Percentiles rank a stretch among this genome's conserved stretches.
Evolutionary conservation across 2,888 invertebrate genomes (phyloP).

Genomic region (Dusona sp.): DNA sequence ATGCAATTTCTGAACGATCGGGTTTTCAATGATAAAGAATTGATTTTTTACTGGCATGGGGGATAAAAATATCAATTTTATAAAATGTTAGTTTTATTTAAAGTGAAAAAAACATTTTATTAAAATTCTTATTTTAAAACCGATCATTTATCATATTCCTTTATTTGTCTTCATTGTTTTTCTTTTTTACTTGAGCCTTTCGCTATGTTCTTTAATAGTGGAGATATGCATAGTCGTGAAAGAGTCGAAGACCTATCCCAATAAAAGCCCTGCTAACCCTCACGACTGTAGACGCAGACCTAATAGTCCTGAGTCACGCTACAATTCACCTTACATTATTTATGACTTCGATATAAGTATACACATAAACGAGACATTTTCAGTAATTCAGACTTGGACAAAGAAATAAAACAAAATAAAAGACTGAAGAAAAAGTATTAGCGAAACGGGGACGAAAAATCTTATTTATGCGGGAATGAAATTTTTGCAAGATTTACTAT

Average conservation of each 20-base stretch:
- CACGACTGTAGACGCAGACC: slow-evolving; percentile 69
- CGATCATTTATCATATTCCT: neutral
- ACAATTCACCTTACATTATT: slow-evolving; percentile 55
- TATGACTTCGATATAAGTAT: slow-evolving; percentile 4
- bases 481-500: slow-evolving; percentile 22
- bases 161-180: neutral
- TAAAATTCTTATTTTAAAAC: neutral
- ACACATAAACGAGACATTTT: neutral
- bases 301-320: slow-evolving; percentile 78
- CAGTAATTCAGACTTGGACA: neutral
- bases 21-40: no score
- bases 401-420: neutral
- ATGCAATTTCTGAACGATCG: no score
- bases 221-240: slow-evolving; percentile 23
- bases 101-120: neutral
- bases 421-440: neutral
- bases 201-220: neutral
- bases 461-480: neutral
- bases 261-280: slow-evolving; percentile 77
- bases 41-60: neutral
- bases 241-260: slow-evolving; percentile 78
- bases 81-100: neutral
- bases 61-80: neutral
- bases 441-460: neutral
- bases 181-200: neutral